A percentile compares a stretch with the other conserved stretches of the same genome.
These are phyloP conservation scores for Carcharodon carcharias DNA, from an alignment of 2,797 vertebrate species.

Conservation along the genomic window DNA sequence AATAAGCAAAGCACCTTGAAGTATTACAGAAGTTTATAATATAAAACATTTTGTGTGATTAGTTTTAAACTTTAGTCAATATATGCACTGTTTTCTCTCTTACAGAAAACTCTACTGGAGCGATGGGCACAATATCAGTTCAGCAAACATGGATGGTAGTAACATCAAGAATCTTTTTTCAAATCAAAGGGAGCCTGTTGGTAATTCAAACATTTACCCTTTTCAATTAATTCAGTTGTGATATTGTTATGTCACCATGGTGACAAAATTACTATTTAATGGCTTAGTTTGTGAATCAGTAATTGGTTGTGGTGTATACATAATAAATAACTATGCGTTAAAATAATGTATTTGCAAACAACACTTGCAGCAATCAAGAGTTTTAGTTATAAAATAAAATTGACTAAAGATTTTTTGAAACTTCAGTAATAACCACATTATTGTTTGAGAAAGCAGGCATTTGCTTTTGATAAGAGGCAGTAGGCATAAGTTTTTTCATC, in stretches of 20 bases:
- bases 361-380: not conserved
- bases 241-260: not conserved
- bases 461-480: not conserved
- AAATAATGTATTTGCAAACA: not conserved
- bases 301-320: constrained; percentile 18
- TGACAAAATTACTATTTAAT: constrained; percentile 1
- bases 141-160: constrained; percentile 97
- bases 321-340: not conserved
- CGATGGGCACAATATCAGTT: constrained; percentile 92
- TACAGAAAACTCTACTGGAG: constrained; percentile 94
- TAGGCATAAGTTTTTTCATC: not conserved
- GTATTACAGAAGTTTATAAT: not conserved
- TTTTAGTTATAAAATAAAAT: not conserved
- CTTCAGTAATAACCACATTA: not conserved
- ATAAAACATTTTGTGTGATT: not conserved
- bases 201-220: constrained; percentile 59
- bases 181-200: constrained; percentile 91
- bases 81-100: constrained; percentile 28
- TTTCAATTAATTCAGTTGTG: not conserved
- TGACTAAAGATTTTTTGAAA: not conserved
- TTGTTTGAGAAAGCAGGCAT: not conserved
- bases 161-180: constrained; percentile 95
- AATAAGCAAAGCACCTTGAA: not conserved
- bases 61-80: not conserved
- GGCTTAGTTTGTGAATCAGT: not conserved